Evolutionary conservation across 2,888 invertebrate genomes (phyloP), one percentile per base, ranked within the genome.

Genomic region (Zele albiditarsus): DNA sequence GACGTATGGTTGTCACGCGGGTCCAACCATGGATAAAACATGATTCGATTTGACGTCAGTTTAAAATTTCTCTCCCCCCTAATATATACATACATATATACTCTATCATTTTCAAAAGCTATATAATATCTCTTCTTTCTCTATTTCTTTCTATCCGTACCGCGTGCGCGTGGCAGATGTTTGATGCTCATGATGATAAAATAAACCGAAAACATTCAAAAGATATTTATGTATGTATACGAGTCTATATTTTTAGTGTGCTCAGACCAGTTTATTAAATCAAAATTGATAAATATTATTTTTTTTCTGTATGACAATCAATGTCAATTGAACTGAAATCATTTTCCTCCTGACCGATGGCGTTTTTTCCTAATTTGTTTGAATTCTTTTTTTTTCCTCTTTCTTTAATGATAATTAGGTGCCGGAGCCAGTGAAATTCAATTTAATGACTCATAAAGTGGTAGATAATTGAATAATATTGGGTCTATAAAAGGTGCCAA

Each of bases 11-110:
- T 20, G 20, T 23, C 23, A 53, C 33, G 33, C 27, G 57, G 58
- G 58, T 58, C 57, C 69, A 63, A 27, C 38, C 60, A 23, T 20
- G 66, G 74, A 63, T 42, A 76, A 70, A 76, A 74, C 79, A 80
- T 85, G 82, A 86, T 85, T 84, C 81, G 82, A 82, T 84, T 82
- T 81, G 85, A 85, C 86, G 69, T 57, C 38, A 58, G 57, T 58
- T 69, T 31, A 58, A 69, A 33, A 57, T 38, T 46, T 33, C 84
- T 80, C 81, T 79, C 78, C 79, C 76, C 75, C 70, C 49, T 77
- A 71, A 78, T 79, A 80, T 78, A 79, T 77, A 38, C 8, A 83
- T 80, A 80, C 0, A 10, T 23, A 20, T 23, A 2, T 8, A 20
- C 20, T 53, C 5, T 77, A 72, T 78, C 74, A 77, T 77, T 77